Percentiles rank a stretch among this genome's conserved stretches.
Evolutionary conservation across 2,888 invertebrate species (phyloP).

Genomic region (Nomada ruficornis): DNA sequence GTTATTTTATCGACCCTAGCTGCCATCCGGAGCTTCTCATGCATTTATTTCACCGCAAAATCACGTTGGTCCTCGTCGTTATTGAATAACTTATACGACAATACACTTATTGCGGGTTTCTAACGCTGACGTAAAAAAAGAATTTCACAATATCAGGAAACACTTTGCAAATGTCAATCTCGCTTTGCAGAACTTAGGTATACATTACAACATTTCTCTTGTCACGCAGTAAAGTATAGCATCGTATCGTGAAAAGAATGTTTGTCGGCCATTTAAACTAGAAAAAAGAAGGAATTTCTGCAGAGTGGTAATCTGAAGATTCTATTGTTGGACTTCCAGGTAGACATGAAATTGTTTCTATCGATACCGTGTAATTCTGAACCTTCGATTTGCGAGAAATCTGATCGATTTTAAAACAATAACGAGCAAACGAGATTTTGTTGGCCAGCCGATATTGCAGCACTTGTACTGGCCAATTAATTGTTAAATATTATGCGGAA

Average conservation of each 20-base stretch:
- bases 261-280: constrained; percentile 7
- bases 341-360: constrained; percentile 4
- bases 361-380: background rate
- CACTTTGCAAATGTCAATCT: background rate
- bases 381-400: background rate
- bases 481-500: background rate
- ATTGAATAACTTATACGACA: constrained; percentile 12
- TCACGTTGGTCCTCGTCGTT: constrained; percentile 3
- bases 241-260: constrained; percentile 12
- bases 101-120: background rate
- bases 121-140: background rate
- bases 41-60: constrained; percentile 19
- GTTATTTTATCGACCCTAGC: constrained; percentile 47
- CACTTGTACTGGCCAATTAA: background rate
- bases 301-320: constrained; percentile 4
- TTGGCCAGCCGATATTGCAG: background rate
- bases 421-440: background rate
- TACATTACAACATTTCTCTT: constrained; percentile 18
- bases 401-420: background rate
- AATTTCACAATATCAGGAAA: background rate
- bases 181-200: background rate
- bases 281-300: background rate
- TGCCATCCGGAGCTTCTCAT: constrained; percentile 17
- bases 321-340: constrained; percentile 12
- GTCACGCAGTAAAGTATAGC: too few species aligned